These are phyloP conservation scores for Xestia ashworthii DNA, from an alignment of 2,888 invertebrate genomes.

Conservation along the genomic window DNA sequence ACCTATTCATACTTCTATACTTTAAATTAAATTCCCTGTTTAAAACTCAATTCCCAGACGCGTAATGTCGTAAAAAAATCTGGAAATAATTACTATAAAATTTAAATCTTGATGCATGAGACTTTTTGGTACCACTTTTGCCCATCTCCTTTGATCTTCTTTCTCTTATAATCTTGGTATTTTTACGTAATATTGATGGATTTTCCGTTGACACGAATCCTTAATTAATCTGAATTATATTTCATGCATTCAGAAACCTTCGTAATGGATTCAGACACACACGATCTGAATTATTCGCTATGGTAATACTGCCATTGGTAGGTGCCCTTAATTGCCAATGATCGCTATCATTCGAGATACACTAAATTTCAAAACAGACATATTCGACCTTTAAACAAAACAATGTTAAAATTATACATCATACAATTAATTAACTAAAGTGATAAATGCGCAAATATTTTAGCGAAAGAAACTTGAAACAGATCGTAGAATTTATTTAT, in stretches of 20 bases:
- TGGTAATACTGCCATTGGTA: slow-evolving; percentile 31
- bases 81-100: no score
- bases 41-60: no score
- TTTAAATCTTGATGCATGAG: no score
- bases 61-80: no score
- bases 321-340: slow-evolving; percentile 36
- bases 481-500: slow-evolving; percentile 20
- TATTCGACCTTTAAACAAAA: slow-evolving; percentile 40
- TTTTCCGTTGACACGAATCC: slow-evolving; percentile 10
- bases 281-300: slow-evolving; percentile 49
- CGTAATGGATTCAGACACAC: slow-evolving; percentile 44
- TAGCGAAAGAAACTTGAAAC: not conserved
- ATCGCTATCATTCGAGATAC: slow-evolving; percentile 35
- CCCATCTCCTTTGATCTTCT: no score
- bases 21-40: no score
- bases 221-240: slow-evolving; percentile 38
- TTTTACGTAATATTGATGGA: not conserved
- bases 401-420: slow-evolving; percentile 37
- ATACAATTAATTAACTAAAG: slow-evolving; percentile 34
- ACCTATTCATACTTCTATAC: no score
- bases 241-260: slow-evolving; percentile 29
- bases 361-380: slow-evolving; percentile 27
- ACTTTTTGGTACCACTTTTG: no score
- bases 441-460: slow-evolving; percentile 1
- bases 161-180: not conserved